Evolutionary conservation across 2,888 invertebrate species (phyloP).

Genomic region (Neoascia interrupta): DNA sequence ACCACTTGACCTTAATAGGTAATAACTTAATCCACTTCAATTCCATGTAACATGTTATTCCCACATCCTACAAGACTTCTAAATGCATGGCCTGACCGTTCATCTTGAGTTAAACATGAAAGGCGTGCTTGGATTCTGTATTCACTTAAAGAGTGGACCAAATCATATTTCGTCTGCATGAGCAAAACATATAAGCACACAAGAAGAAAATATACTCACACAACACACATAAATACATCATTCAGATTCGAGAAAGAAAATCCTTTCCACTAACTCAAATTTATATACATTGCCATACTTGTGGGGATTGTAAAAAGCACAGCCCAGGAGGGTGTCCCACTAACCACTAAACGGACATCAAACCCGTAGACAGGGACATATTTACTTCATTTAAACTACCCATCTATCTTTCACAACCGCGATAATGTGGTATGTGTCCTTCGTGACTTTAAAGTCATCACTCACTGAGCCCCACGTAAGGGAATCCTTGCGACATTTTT

Average conservation of each 20-base stretch:
- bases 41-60: slow-evolving; percentile 28
- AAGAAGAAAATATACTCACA: too few relatives aligned
- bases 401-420: slow-evolving; percentile 7
- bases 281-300: neutral
- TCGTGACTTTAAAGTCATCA: slow-evolving; percentile 4
- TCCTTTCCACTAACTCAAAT: slow-evolving; percentile 8
- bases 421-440: neutral
- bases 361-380: too few relatives aligned
- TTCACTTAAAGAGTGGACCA: too few relatives aligned
- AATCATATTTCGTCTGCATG: neutral
- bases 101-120: too few relatives aligned
- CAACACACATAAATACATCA: too few relatives aligned
- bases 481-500: neutral
- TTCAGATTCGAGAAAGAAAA: too few relatives aligned
- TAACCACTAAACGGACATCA: slow-evolving; percentile 19
- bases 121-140: too few relatives aligned
- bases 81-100: too few relatives aligned
- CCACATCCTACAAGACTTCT: slow-evolving; percentile 3
- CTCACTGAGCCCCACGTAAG: neutral
- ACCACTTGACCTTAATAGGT: slow-evolving; percentile 48
- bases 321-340: neutral
- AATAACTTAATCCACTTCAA: slow-evolving; percentile 45
- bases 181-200: neutral
- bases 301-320: neutral
- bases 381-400: slow-evolving; percentile 16